A percentile compares a stretch with the other conserved stretches of the same genome.
These are phyloP conservation scores for Ganaspis brasiliensis DNA, from an alignment of 2,888 invertebrate species.

Conservation along the genomic window DNA sequence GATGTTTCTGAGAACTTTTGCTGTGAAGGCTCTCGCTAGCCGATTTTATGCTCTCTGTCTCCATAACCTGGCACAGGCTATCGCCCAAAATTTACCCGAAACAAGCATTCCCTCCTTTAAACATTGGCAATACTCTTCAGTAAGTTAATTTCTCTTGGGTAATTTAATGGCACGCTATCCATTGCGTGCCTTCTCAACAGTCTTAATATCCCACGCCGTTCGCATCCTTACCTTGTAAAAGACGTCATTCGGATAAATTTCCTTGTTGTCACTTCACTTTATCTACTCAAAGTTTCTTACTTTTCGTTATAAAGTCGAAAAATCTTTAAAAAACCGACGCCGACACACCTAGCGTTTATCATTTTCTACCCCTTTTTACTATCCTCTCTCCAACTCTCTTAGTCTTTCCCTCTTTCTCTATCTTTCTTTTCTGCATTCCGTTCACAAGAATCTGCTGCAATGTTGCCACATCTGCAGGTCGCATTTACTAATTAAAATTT, in stretches of 20 bases:
- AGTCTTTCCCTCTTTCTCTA: not conserved
- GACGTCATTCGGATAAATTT: not conserved
- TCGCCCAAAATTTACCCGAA: conserved; percentile 81
- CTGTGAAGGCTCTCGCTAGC: conserved; percentile 85
- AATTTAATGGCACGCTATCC: conserved; percentile 48
- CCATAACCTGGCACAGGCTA: conserved; percentile 85
- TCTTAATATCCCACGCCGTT: conserved; percentile 53
- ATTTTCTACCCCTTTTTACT: conserved; percentile 67
- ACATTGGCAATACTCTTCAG: conserved; percentile 48
- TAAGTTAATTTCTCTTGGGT: conserved; percentile 37
- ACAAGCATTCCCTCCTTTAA: conserved; percentile 73
- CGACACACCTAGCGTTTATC: conserved; percentile 77
- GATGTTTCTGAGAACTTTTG: conserved; percentile 75
- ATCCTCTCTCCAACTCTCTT: conserved; percentile 37
- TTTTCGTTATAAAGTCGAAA: not conserved
- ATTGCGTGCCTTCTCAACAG: conserved; percentile 46
- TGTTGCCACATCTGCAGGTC: not conserved
- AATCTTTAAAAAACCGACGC: conserved; percentile 68
- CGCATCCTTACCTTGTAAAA: not conserved
- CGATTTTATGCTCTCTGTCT: conserved; percentile 96
- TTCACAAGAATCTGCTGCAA: conserved; percentile 16
- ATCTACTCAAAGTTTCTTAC: not conserved
- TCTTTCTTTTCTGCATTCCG: conserved; percentile 47
- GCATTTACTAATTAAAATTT: too few species aligned
- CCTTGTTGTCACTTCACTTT: conserved; percentile 7